A percentile compares a stretch with the other conserved stretches of the same genome.
These are phyloP conservation scores for Anguilla pacifica DNA, from an alignment of 2,797 vertebrate genomes.

Conservation along the genomic window DNA sequence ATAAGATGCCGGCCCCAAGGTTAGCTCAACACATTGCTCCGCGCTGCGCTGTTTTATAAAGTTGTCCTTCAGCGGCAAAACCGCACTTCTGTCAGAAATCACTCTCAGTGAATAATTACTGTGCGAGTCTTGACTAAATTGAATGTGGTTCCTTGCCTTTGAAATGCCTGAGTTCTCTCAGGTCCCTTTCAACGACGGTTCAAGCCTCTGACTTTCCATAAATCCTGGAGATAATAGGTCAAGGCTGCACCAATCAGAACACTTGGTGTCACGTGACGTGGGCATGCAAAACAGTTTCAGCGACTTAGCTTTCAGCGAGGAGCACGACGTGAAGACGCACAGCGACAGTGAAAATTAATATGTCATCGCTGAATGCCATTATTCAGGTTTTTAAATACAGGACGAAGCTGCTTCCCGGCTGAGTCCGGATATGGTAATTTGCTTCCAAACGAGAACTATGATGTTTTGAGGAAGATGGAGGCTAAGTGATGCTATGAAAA, in stretches of 20 bases:
- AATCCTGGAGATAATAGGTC: not conserved
- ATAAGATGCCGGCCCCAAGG: slow-evolving; percentile 97
- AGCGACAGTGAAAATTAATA: not conserved
- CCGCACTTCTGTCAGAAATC: not conserved
- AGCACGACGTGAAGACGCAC: not conserved
- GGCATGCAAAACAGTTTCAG: not conserved
- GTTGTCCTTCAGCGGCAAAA: slow-evolving; percentile 38
- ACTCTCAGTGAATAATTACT: not conserved
- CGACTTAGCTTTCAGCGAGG: not conserved
- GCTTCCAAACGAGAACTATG: too few relatives aligned
- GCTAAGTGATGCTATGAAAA: not conserved
- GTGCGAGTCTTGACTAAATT: not conserved
- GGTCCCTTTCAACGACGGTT: not conserved
- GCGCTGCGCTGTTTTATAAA: slow-evolving; percentile 66
- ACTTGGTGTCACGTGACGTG: too few relatives aligned
- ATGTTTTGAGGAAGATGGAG: not conserved
- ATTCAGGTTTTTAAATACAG: not conserved
- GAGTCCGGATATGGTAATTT: not conserved
- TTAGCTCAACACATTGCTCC: slow-evolving; percentile 92
- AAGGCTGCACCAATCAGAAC: not conserved
- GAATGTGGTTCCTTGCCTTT: not conserved
- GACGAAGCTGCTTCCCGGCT: not conserved
- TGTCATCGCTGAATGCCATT: not conserved
- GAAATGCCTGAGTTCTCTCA: not conserved
- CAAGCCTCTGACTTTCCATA: not conserved